Conservation (phyloP, 2,888 invertebrate genomes). For the Rhaphigaster nebulosa region DNA sequence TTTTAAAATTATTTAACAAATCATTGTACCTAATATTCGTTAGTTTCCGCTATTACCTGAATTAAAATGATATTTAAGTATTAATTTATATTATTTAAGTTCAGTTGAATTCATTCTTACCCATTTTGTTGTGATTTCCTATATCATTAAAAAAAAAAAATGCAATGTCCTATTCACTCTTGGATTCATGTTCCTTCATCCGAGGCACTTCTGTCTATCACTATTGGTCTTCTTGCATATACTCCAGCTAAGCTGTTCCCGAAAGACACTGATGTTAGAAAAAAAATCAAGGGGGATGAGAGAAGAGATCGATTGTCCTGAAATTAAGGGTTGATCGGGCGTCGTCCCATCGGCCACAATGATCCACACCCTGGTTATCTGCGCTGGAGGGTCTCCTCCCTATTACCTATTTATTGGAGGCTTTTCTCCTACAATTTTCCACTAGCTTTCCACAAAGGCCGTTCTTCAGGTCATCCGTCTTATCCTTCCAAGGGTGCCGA, state of each 20-base stretch:
- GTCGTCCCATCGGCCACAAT: background rate
- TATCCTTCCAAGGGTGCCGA: background rate
- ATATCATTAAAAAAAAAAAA: too few species aligned
- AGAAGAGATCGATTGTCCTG: constrained; percentile 27
- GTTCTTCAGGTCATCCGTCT: constrained; percentile 29
- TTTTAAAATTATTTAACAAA: too few species aligned
- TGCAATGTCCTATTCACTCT: background rate
- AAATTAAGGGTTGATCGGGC: constrained; percentile 33
- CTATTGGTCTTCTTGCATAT: background rate
- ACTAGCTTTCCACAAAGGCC: constrained; percentile 34
- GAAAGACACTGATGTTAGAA: background rate
- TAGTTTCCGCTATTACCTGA: too few species aligned
- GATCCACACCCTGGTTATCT: constrained; percentile 30
- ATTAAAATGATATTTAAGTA: too few species aligned
- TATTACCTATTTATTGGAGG: constrained; percentile 37
- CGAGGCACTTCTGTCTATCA: background rate
- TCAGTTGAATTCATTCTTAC: too few species aligned
- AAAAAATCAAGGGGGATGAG: background rate
- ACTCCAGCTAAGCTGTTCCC: background rate
- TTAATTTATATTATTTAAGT: too few species aligned
- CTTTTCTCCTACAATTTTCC: constrained; percentile 32
- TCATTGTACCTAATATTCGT: too few species aligned
- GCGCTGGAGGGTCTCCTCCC: background rate
- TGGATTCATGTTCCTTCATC: background rate
- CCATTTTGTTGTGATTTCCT: too few species aligned